Percentiles rank a stretch among this genome's conserved stretches.
Conservation (phyloP, 2,797 vertebrate genomes). For the Rousettus madagascariensis region DNA sequence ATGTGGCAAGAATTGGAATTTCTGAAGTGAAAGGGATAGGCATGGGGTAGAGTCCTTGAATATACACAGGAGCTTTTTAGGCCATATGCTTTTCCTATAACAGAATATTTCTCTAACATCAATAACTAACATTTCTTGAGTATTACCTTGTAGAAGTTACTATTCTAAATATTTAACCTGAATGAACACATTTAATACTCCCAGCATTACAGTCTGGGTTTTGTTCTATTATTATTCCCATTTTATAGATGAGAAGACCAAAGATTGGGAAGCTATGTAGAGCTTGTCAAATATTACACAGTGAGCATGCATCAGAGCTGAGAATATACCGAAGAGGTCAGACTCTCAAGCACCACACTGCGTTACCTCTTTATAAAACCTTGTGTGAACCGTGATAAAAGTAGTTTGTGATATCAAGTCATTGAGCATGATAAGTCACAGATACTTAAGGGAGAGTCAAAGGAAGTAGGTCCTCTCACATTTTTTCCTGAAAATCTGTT, state of each 20-base stretch:
- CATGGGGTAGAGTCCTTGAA: not conserved
- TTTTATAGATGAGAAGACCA: not conserved
- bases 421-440: not conserved
- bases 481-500: not conserved
- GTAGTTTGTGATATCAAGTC: not conserved
- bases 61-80: not conserved
- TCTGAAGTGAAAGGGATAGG: not conserved
- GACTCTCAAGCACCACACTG: rapidly evolving
- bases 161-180: not conserved
- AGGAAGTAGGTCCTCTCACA: not conserved
- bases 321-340: not conserved
- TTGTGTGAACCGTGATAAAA: not conserved
- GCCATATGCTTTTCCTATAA: not conserved
- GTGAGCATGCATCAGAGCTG: not conserved
- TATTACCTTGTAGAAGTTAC: not conserved
- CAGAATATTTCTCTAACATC: not conserved
- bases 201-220: not conserved
- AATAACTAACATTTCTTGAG: not conserved
- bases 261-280: not conserved
- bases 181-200: not conserved
- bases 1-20: not conserved
- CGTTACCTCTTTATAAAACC: not conserved
- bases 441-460: not conserved
- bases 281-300: not conserved
- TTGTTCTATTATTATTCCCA: not conserved